Percentiles rank a stretch among this genome's conserved stretches.
These are phyloP conservation scores for Egretta garzetta DNA, from an alignment of 2,113 vertebrate genomes.

Conservation along the genomic window DNA sequence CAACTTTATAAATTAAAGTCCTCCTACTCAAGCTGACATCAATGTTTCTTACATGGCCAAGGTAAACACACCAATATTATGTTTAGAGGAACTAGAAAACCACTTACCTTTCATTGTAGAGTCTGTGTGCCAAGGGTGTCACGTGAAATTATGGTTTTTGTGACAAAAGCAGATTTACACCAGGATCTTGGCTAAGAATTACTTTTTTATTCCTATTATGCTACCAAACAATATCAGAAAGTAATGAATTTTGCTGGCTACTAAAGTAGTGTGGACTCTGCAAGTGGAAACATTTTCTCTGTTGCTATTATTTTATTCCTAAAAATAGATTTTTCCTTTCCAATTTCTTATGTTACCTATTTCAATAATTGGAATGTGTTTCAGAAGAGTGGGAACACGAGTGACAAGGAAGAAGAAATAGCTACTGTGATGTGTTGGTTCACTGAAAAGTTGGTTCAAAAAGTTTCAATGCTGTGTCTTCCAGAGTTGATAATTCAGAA, in stretches of 20 bases:
- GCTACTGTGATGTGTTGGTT: not conserved
- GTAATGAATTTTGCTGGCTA: not conserved
- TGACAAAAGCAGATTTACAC: not conserved
- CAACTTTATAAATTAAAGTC: not conserved
- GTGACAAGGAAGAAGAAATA: not conserved
- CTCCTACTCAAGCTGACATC: not conserved
- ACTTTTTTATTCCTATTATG: not conserved
- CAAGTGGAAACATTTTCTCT: not conserved
- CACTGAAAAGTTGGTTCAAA: not conserved
- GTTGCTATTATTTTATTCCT: not conserved
- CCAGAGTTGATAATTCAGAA: slow-evolving; percentile 92
- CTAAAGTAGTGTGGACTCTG: not conserved
- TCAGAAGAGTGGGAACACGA: not conserved
- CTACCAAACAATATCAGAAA: not conserved
- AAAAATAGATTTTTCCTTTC: not conserved
- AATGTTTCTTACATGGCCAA: not conserved
- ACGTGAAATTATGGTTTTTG: not conserved
- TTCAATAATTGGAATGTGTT: not conserved
- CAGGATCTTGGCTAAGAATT: not conserved
- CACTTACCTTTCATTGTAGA: not conserved
- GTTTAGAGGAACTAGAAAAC: not conserved
- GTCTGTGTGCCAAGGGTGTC: not conserved
- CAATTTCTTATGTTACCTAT: not conserved
- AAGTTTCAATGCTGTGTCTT: slow-evolving; percentile 1
- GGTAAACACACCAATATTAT: not conserved